Conservation (phyloP, 2,113 vertebrate genomes). For the Rhombomys opimus region DNA sequence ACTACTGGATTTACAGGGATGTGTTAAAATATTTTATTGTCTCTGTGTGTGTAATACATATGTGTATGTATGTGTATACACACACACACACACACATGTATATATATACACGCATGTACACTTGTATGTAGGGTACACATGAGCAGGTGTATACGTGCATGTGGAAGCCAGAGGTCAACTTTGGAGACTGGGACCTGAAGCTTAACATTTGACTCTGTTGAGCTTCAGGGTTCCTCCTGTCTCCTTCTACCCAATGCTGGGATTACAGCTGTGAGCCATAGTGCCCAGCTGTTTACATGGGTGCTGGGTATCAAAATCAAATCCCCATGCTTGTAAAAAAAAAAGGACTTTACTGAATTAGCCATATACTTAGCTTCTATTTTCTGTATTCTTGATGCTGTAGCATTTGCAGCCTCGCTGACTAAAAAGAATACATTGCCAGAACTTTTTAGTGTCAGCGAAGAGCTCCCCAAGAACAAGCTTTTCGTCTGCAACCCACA, state of each 20-base stretch:
- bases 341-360: neutral
- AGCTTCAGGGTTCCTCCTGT: neutral
- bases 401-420: neutral
- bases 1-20: neutral
- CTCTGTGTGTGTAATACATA: neutral
- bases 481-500: neutral
- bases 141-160: neutral
- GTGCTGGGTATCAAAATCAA: neutral
- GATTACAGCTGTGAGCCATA: neutral
- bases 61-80: neutral
- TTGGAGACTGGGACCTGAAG: neutral
- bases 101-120: no score
- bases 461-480: neutral
- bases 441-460: neutral
- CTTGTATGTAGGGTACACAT: neutral
- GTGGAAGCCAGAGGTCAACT: neutral
- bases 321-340: neutral
- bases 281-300: neutral
- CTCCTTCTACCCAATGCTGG: no score
- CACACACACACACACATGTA: no score
- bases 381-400: neutral
- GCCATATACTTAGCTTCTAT: neutral
- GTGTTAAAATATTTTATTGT: neutral
- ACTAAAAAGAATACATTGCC: neutral
- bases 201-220: neutral